Evolutionary conservation across 2,797 vertebrate genomes (phyloP), one percentile per base, ranked within the genome.

Genomic region (Odontamblyopus rebecca): DNA sequence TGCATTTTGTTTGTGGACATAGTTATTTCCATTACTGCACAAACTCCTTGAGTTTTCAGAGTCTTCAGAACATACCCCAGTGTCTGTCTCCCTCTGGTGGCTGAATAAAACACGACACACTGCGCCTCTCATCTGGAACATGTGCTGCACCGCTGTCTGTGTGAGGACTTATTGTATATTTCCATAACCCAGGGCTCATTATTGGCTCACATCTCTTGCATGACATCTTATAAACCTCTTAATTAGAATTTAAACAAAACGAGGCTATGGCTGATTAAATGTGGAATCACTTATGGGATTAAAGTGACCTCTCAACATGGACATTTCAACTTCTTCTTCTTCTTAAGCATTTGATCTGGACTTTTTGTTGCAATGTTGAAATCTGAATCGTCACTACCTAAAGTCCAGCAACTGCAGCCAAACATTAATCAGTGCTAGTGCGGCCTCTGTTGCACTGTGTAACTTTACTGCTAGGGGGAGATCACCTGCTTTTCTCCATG

Each of bases 1-100:
- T 53, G 51, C n/a, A 51, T 53, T 53, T 53, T 53, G 51, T 19
- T n/a, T n/a, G 51, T 7, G 5, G 18, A 53, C 3, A 3, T 7
- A n/a, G 2, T 53, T 57, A 57, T 57, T 26, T 12, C 54, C 12
- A 4, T 57, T 26, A 26, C 2, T 57, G 4, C 56, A 59, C 15
- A 4, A 4, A 59, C 26, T 57, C 56, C n/a, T 29, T 27, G 57
- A 29, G 9, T 0, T 23, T 9, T 9, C 15, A 5, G 6, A 19
- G 54, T 7, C 1, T 35, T 35, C 35, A 35, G 35, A 56, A 3
- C 2, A 6, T 13, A 67, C 44, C 71, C 53, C 71, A 53, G 84
- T 59, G 62, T 79, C 61, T 83, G 82, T 73, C 89, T 79, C 92
- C 93, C 80, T 87, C 93, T 91, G 35, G 86, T 88, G 93, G 81